Percentiles rank a stretch among this genome's conserved stretches.
Conservation (phyloP, 2,113 vertebrate species). For the Pyxicephalus adspersus region DNA sequence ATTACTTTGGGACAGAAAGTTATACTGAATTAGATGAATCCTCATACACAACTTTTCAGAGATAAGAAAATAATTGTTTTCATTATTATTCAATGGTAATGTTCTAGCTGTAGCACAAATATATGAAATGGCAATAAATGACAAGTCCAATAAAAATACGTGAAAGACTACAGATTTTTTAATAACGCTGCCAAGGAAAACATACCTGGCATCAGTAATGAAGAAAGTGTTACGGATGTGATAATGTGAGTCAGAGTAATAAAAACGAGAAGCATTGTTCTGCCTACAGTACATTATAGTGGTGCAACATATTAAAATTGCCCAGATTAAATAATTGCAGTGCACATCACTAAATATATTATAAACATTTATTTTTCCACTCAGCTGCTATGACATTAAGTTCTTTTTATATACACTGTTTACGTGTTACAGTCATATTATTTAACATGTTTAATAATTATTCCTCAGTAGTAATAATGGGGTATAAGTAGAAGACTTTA, state of each 20-base stretch:
- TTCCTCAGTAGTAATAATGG: no score
- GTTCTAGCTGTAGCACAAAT: slow-evolving; percentile 8
- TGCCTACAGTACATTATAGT: neutral
- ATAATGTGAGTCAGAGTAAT: slow-evolving; percentile 9
- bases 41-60: slow-evolving; percentile 37
- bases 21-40: slow-evolving; percentile 17
- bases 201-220: slow-evolving; percentile 12
- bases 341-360: no score
- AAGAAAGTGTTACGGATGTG: neutral
- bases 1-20: slow-evolving; percentile 21
- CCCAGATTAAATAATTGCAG: no score
- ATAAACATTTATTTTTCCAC: no score
- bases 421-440: no score
- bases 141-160: slow-evolving; percentile 36
- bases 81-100: slow-evolving; percentile 39
- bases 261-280: slow-evolving; percentile 2
- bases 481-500: no score
- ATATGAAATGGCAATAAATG: slow-evolving; percentile 37
- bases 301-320: no score
- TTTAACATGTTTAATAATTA: no score
- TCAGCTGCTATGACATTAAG: no score
- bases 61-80: slow-evolving; percentile 56
- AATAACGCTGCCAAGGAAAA: slow-evolving; percentile 37
- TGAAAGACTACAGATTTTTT: slow-evolving; percentile 41
- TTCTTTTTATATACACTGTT: no score